phyloP scores from a whole-genome alignment of 2,888 invertebrate species.

The Eilema depressum region DNA sequence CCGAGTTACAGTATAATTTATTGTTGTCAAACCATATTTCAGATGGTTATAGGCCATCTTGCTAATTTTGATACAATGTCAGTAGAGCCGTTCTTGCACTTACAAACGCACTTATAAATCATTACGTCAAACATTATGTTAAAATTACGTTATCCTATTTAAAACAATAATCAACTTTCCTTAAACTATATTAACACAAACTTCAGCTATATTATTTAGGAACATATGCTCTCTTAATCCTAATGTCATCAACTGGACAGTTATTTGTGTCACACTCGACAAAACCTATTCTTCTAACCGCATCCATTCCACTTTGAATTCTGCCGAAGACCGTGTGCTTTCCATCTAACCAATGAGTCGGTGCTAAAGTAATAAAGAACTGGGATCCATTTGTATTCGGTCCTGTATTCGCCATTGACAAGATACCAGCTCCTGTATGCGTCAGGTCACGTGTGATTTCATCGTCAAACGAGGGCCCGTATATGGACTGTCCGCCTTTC shows the following conservation, averaged over 20 bases:
- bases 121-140: too few species aligned
- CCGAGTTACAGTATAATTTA: too few species aligned
- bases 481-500: conserved; percentile 98
- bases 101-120: too few species aligned
- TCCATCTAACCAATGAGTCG: conserved; percentile 99
- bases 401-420: conserved; percentile 99
- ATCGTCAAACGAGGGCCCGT: conserved; percentile 97
- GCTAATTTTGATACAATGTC: too few species aligned
- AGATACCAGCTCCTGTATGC: conserved; percentile 96
- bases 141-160: too few species aligned
- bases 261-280: conserved; percentile 98
- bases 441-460: conserved; percentile 97
- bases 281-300: conserved; percentile 96
- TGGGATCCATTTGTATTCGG: conserved; percentile 99
- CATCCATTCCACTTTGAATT: conserved; percentile 94
- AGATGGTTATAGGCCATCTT: too few species aligned
- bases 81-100: too few species aligned
- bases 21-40: too few species aligned
- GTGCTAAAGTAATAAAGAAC: conserved; percentile 98
- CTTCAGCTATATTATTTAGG: conserved; percentile 84
- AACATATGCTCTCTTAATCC: conserved; percentile 88
- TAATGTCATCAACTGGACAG: conserved; percentile 95
- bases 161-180: background rate
- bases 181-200: conserved; percentile 90
- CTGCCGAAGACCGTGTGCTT: conserved; percentile 99